Base-by-base conservation (phyloP, 2,888 invertebrate species). In the Drosophila crucigera region DNA sequence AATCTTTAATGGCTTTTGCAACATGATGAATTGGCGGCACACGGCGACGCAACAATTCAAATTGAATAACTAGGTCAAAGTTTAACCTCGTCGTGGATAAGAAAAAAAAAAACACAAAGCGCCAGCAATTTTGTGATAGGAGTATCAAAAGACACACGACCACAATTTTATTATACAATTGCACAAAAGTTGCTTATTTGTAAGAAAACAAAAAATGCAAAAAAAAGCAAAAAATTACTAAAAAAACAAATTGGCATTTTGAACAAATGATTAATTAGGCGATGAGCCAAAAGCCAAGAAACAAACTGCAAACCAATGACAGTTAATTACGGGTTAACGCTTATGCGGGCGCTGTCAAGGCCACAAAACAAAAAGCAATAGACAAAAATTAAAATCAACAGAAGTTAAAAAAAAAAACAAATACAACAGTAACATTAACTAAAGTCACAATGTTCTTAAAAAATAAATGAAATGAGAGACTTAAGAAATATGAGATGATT, bases 31-130 rank as follows among this genome's bases (percentile, higher is more conserved):
- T 82, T 76, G 63, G 56, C 56, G 70, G 66, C 62, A 64, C 62
- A 73, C 65, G 65, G 64, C 76, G 39, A 59, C 63, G 50, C 78
- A 68, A 70, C 63, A 65, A 69, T 70, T 68, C 68, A 54, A 74
- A 77, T 77, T 74, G 67, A 61, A 83, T 77, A 82, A 83, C 83
- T 82, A 56, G 81, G 82, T 80, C 82, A 82, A 70, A 82, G 82
- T 77, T 77, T 83, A 80, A 50, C 82, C 82, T 82, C 78, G 83
- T 53, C 55, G 54, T 54, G 65, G 67, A 49, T 64, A 73, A 55
- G 68, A 54, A 55, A 19, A 9, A 30, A 30, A 30, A 30, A 30
- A 1, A 30, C 49, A 53, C 37, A 64, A 52, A 61, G 56, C 49
- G 52, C 59, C 50, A 79, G 76, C 69, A 58, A 65, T 66, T 61